phyloP scores from a whole-genome alignment of 2,113 vertebrate genomes.

The Chrysochloris asiatica region DNA sequence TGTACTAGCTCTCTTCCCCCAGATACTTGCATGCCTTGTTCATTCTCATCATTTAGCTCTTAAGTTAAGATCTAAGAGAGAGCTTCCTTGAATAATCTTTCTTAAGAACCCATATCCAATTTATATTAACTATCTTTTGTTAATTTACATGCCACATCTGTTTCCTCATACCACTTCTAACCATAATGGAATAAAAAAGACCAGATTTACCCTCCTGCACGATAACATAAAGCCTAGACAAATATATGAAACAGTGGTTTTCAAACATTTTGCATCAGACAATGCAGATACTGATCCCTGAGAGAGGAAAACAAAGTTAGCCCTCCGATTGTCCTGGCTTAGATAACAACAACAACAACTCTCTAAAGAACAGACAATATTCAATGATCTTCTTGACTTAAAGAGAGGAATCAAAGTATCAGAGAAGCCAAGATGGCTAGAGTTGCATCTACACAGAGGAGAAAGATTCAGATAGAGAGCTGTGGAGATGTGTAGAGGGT shows the following conservation, averaged over 20 bases:
- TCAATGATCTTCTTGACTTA: background rate
- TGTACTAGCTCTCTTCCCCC: background rate
- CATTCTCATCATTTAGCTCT: background rate
- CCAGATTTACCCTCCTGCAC: background rate
- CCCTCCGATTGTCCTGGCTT: background rate
- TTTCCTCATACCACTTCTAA: background rate
- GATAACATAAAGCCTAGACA: background rate
- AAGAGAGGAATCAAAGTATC: background rate
- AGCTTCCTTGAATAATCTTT: background rate
- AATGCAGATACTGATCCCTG: background rate
- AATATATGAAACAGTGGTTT: background rate
- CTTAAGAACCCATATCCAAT: constrained; percentile 34
- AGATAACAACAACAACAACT: too few species aligned
- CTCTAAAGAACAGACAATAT: background rate
- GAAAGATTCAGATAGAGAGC: background rate
- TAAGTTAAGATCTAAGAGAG: background rate
- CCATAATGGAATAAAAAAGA: background rate
- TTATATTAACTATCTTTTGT: background rate
- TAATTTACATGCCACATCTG: constrained; percentile 16
- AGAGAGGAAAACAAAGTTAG: background rate
- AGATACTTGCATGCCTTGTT: background rate
- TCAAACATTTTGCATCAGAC: background rate
- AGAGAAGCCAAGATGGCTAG: background rate
- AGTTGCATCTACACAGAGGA: background rate
- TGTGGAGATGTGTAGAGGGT: background rate